phyloP scores from a whole-genome alignment of 2,113 vertebrate species.

The Cyphomyrus discorhynchus region DNA sequence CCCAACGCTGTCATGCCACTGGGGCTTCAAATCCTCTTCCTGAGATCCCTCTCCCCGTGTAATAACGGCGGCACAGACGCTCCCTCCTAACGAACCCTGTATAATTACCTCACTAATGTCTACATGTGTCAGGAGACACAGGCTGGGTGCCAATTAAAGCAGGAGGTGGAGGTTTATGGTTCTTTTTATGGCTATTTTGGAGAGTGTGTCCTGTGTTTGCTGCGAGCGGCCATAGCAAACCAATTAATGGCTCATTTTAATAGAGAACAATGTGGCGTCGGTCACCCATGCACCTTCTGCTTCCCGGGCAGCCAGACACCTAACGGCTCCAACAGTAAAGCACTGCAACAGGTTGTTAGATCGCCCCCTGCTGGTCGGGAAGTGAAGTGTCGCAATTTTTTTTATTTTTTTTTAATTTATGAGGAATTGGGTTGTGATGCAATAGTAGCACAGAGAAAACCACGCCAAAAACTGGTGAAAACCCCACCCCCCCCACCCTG shows the following conservation, averaged over 20 bases:
- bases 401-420: not conserved
- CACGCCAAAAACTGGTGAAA: not conserved
- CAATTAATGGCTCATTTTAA: constrained; percentile 8
- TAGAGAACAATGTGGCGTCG: not conserved
- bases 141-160: constrained; percentile 11
- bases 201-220: not conserved
- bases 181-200: not conserved
- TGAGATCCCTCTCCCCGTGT: not conserved
- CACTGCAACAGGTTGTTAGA: not conserved
- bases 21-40: constrained; percentile 17
- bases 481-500: not conserved
- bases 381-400: not conserved
- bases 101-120: constrained; percentile 5
- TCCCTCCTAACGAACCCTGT: not conserved
- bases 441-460: not conserved
- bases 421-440: not conserved
- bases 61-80: not conserved
- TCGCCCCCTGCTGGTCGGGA: not conserved
- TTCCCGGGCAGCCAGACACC: constrained; percentile 13
- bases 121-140: not conserved
- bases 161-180: not conserved
- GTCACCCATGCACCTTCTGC: too few relatives aligned
- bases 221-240: not conserved
- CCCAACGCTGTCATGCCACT: constrained; percentile 31
- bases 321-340: constrained; percentile 2